Evolutionary conservation across 2,888 invertebrate genomes (phyloP).

Genomic region (Eilema griseolum): DNA sequence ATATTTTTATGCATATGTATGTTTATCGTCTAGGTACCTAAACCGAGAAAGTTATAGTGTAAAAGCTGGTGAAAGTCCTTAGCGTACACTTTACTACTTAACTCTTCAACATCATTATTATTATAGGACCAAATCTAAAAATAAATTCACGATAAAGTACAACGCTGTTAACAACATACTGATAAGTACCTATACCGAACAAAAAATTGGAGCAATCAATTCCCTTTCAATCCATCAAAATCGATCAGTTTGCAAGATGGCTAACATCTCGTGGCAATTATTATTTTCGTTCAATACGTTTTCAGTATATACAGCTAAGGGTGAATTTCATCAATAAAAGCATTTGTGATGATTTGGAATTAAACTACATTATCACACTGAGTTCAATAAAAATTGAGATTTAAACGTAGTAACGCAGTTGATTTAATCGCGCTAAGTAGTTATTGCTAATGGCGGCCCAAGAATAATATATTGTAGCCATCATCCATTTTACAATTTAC

Average conservation of each 20-base stretch:
- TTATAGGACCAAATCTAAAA: too few species aligned
- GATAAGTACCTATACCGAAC: not conserved
- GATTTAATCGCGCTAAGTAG: too few species aligned
- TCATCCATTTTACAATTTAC: too few species aligned
- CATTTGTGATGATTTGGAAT: not conserved
- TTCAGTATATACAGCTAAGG: not conserved
- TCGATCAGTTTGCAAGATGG: conserved; percentile 10
- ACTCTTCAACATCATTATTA: too few species aligned
- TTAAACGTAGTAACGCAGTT: too few species aligned
- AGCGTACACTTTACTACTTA: too few species aligned
- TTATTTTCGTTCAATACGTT: not conserved
- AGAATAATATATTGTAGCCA: too few species aligned
- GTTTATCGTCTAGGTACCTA: too few species aligned
- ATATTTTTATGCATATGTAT: too few species aligned
- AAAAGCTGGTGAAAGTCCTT: too few species aligned
- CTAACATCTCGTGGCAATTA: conserved; percentile 1
- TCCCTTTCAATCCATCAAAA: conserved; percentile 7
- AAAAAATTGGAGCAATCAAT: conserved; percentile 3
- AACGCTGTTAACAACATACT: not conserved
- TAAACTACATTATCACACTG: not conserved
- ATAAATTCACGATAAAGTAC: not conserved
- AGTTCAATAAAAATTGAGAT: not conserved
- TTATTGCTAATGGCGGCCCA: too few species aligned
- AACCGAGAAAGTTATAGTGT: too few species aligned
- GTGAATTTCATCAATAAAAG: not conserved